Conservation (phyloP, 2,888 invertebrate species). For the Exocentrus adspersus region DNA sequence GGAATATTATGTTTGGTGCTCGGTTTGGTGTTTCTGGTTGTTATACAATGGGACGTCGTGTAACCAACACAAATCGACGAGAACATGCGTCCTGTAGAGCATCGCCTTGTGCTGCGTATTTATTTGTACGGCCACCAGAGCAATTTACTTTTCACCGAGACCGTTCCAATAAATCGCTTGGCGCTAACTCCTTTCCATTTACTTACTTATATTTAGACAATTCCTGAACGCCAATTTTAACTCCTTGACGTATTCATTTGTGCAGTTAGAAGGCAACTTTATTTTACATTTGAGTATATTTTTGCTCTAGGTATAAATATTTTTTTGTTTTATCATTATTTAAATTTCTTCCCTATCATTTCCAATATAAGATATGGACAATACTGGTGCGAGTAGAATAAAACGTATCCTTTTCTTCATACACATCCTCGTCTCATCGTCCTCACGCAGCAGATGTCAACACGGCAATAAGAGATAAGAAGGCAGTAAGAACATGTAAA, state of each 20-base stretch:
- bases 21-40: conserved; percentile 43
- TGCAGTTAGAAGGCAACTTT: too few relatives aligned
- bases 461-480: conserved; percentile 35
- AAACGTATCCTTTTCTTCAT: too few relatives aligned
- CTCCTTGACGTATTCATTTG: conserved; percentile 9
- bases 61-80: conserved; percentile 50
- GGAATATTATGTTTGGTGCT: too few relatives aligned
- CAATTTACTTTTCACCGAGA: conserved; percentile 56
- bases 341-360: too few relatives aligned
- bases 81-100: conserved; percentile 50
- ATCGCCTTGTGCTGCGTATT: conserved; percentile 51
- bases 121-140: conserved; percentile 55
- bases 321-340: too few relatives aligned
- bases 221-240: conserved; percentile 24
- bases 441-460: conserved; percentile 16
- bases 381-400: too few relatives aligned
- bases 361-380: too few relatives aligned
- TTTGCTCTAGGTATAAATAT: too few relatives aligned
- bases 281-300: too few relatives aligned
- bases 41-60: conserved; percentile 50
- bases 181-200: conserved; percentile 38
- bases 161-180: conserved; percentile 58
- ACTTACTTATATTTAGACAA: conserved; percentile 35
- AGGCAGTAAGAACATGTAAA: conserved; percentile 39
- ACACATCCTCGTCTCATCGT: not conserved